Conservation (phyloP, 1,140 invertebrate species). For the Caenorhabditis briggsae region DNA sequence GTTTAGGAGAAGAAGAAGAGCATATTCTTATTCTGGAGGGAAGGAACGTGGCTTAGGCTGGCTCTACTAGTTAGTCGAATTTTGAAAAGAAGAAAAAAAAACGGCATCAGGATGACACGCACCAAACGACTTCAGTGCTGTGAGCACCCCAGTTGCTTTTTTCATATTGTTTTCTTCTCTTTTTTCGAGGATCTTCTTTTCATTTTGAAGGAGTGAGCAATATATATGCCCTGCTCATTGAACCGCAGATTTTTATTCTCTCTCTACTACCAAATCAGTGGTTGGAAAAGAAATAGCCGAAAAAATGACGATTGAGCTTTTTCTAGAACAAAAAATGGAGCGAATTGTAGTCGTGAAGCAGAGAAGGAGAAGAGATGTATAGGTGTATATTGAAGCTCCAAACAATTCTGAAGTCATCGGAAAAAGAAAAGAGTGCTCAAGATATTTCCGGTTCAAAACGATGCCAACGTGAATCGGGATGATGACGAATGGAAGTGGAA, state of each 20-base stretch:
- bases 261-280: not conserved
- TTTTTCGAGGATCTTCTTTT: not conserved
- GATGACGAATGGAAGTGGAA: not conserved
- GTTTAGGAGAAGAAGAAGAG: not conserved
- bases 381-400: slow-evolving; percentile 12
- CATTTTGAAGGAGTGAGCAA: not conserved
- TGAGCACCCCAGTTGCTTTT: slow-evolving; percentile 5
- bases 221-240: not conserved
- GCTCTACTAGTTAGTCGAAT: slow-evolving; percentile 46
- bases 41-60: not conserved
- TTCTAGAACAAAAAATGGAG: slow-evolving; percentile 17
- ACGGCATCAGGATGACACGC: slow-evolving; percentile 37
- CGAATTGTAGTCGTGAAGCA: not conserved
- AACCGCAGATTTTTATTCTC: slow-evolving; percentile 26
- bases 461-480: not conserved
- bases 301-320: not conserved
- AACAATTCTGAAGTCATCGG: slow-evolving; percentile 52
- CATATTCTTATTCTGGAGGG: not conserved
- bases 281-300: slow-evolving; percentile 4
- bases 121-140: slow-evolving; percentile 9
- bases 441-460: slow-evolving; percentile 32
- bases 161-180: not conserved
- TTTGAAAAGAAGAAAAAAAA: not conserved
- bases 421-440: slow-evolving; percentile 27
- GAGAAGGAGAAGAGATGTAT: not conserved